Conservation (phyloP, 2,888 invertebrate genomes). For the Aleiodes alternator region DNA sequence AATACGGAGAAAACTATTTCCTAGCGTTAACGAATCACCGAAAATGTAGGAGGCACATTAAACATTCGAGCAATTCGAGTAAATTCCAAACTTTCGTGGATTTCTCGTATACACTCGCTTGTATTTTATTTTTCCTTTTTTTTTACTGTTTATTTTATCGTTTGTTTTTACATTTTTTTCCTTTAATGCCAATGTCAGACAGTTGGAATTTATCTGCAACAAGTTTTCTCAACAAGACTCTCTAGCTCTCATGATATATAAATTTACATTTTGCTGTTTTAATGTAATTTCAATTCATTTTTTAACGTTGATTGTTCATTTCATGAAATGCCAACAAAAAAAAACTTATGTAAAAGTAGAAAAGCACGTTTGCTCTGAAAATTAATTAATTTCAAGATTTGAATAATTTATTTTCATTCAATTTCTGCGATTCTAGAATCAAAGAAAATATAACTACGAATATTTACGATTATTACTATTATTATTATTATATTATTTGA, state of each 20-base stretch:
- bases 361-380: too few species aligned
- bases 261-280: constrained; percentile 44
- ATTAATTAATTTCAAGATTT: too few species aligned
- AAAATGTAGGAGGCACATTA: constrained; percentile 66
- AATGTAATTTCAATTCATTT: constrained; percentile 66
- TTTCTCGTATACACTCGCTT: constrained; percentile 47
- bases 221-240: constrained; percentile 59
- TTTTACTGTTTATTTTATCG: constrained; percentile 49
- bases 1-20: constrained; percentile 66
- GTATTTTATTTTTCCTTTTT: constrained; percentile 48
- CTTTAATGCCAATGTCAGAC: constrained; percentile 52
- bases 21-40: constrained; percentile 68
- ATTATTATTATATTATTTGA: too few species aligned
- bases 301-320: constrained; percentile 53
- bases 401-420: too few species aligned
- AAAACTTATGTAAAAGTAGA: too few species aligned
- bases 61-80: constrained; percentile 72
- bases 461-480: too few species aligned
- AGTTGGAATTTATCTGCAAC: constrained; percentile 68
- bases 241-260: constrained; percentile 45
- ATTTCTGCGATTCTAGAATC: too few species aligned
- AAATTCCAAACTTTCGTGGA: constrained; percentile 60
- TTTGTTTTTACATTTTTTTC: background rate
- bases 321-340: constrained; percentile 22
- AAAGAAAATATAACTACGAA: too few species aligned